Percentiles rank a stretch among this genome's conserved stretches.
Evolutionary conservation across 2,113 vertebrate genomes (phyloP).

Genomic region (Emydocephalus ijimae): DNA sequence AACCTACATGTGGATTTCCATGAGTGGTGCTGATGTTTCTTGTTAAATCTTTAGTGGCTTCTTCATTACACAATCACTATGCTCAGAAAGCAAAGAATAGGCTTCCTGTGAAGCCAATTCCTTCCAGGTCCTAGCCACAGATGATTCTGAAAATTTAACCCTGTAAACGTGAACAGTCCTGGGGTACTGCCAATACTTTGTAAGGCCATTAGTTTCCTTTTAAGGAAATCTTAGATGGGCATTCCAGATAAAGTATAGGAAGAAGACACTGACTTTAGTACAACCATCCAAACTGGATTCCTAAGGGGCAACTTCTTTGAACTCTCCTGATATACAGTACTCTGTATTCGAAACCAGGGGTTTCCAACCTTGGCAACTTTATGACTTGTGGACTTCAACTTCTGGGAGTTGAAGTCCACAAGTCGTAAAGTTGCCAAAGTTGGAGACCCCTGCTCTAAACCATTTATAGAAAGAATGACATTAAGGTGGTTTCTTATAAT

Average conservation of each 20-base stretch:
- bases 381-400: too few species aligned
- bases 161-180: slow-evolving; percentile 5
- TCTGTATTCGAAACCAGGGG: neutral
- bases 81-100: neutral
- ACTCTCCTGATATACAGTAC: slow-evolving; percentile 16
- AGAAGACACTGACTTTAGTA: slow-evolving; percentile 34
- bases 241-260: slow-evolving; percentile 31
- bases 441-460: neutral
- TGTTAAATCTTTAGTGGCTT: neutral
- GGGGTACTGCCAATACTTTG: neutral
- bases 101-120: neutral
- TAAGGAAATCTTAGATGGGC: slow-evolving; percentile 14
- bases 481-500: neutral
- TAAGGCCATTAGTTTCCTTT: slow-evolving; percentile 9
- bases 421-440: too few species aligned
- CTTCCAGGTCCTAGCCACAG: neutral
- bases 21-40: slow-evolving; percentile 30
- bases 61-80: slow-evolving; percentile 16
- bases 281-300: slow-evolving; percentile 21
- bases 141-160: slow-evolving; percentile 17
- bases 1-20: slow-evolving; percentile 30
- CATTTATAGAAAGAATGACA: slow-evolving; percentile 39
- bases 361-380: too few species aligned
- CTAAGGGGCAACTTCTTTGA: slow-evolving; percentile 32
- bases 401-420: too few species aligned